These are phyloP conservation scores for Xanthorhoe spadicearia DNA, from an alignment of 2,888 invertebrate genomes.

Conservation along the genomic window DNA sequence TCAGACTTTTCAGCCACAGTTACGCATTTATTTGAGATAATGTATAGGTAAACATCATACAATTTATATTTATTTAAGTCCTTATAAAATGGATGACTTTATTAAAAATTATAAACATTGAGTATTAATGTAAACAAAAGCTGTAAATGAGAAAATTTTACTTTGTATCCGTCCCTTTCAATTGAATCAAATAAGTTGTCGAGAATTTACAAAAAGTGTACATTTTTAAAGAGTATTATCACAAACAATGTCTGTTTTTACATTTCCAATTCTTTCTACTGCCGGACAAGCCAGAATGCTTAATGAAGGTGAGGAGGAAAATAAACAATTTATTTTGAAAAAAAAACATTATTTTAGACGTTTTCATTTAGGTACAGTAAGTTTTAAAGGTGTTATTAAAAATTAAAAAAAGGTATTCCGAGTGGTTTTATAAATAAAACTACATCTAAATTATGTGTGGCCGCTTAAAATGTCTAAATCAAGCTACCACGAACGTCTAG, in stretches of 20 bases:
- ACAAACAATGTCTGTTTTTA: slow-evolving; percentile 13
- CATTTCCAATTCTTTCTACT: slow-evolving; percentile 24
- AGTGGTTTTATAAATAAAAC: no score
- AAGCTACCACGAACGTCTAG: no score
- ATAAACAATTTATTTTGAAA: slow-evolving; percentile 2
- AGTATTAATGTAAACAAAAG: neutral
- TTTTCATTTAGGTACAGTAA: neutral
- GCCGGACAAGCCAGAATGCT: slow-evolving; percentile 21
- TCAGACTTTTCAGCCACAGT: no score
- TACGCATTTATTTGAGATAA: no score
- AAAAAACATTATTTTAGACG: neutral
- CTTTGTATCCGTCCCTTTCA: neutral
- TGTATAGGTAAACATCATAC: no score
- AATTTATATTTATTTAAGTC: no score
- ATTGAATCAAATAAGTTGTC: neutral
- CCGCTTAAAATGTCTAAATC: no score
- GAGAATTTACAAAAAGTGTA: neutral
- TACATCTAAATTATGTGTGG: no score
- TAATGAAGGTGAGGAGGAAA: slow-evolving; percentile 23
- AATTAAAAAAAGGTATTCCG: no score
- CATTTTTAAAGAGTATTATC: slow-evolving; percentile 1
- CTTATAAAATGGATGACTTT: no score
- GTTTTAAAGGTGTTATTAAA: no score
- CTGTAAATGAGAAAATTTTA: neutral
- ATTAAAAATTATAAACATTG: no score